Evolutionary conservation across 2,113 vertebrate species (phyloP).

Genomic region (Corvus hawaiiensis): DNA sequence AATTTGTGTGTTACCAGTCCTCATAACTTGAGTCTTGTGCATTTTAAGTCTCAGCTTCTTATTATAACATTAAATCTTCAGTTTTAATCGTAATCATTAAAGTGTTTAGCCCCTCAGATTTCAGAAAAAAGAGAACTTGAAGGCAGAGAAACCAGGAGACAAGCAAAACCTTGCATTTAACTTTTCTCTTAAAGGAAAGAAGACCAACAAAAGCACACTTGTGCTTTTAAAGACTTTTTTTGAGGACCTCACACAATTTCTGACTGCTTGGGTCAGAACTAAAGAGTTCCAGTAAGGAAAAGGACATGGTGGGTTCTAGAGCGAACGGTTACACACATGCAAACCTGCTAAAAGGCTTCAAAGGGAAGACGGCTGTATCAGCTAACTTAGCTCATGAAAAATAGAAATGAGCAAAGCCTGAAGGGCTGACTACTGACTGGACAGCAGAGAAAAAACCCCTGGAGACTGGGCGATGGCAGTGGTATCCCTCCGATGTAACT

Average conservation of each 20-base stretch:
- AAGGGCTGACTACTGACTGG: not conserved
- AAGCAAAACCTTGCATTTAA: not conserved
- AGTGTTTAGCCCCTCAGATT: not conserved
- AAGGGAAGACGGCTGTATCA: not conserved
- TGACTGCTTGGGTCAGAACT: not conserved
- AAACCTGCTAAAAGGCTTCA: not conserved
- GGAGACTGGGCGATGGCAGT: rapidly evolving
- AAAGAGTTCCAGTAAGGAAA: not conserved
- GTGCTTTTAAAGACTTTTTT: not conserved
- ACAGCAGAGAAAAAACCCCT: not conserved
- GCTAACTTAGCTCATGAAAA: not conserved
- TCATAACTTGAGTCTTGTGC: not conserved
- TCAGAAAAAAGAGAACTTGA: not conserved
- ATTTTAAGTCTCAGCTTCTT: not conserved
- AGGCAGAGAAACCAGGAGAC: not conserved
- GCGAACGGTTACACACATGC: not conserved
- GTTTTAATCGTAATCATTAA: not conserved
- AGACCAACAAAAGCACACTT: not conserved
- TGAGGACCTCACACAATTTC: not conserved
- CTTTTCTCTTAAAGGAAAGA: not conserved
- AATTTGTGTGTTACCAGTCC: not conserved
- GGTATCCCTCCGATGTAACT: not conserved
- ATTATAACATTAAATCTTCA: not conserved
- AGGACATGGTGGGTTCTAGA: not conserved
- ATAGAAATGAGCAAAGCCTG: not conserved